A percentile compares a stretch with the other conserved stretches of the same genome.
phyloP scores from a whole-genome alignment of 2,797 vertebrate genomes.

The Muscicapa comitata region DNA sequence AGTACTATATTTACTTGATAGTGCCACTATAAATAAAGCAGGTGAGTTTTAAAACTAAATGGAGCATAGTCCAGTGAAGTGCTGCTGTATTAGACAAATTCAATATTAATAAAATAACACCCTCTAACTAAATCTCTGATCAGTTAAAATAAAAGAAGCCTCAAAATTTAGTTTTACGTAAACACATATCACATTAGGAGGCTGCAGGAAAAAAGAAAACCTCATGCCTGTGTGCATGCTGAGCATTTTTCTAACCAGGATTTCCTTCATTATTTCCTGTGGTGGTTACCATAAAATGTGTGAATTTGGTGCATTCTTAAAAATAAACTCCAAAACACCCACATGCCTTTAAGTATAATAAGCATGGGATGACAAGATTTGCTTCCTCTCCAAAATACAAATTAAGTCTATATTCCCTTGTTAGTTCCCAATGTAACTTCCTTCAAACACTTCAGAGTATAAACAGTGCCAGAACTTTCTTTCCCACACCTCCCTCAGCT shows the following conservation, averaged over 20 bases:
- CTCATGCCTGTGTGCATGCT: background rate
- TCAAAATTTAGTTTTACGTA: background rate
- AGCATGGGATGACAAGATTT: background rate
- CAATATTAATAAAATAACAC: background rate
- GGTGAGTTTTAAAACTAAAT: background rate
- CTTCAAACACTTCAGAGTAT: background rate
- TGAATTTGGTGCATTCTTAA: background rate
- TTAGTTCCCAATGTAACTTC: background rate
- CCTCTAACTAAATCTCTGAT: background rate
- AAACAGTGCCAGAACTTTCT: background rate
- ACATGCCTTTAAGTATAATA: background rate
- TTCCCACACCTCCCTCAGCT: background rate
- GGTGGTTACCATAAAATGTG: background rate
- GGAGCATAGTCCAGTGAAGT: background rate
- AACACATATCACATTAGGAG: accelerated
- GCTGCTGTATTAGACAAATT: background rate
- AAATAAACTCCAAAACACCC: background rate
- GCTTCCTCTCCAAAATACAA: background rate
- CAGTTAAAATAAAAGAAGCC: background rate
- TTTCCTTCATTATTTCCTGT: background rate
- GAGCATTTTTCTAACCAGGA: background rate
- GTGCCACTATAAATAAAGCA: background rate
- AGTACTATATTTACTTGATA: background rate
- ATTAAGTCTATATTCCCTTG: background rate
- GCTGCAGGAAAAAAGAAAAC: background rate